phyloP scores from a whole-genome alignment of 2,797 vertebrate genomes.

The Melanotaenia parkinsoni region DNA sequence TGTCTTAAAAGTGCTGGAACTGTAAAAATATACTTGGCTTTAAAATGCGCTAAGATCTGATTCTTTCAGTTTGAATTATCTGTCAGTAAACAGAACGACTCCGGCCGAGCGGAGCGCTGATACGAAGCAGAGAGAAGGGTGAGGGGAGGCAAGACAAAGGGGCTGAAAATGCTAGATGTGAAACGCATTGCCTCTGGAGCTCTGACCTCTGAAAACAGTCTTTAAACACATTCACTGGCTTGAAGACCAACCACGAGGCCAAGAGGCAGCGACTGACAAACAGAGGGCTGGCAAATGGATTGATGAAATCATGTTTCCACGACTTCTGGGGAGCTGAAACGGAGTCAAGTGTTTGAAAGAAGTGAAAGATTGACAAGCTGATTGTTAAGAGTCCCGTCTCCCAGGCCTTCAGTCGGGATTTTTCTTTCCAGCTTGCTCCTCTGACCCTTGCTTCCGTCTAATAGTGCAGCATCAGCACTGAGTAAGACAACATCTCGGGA shows the following conservation, averaged over 20 bases:
- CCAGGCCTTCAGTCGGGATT: slow-evolving; percentile 34
- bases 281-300: slow-evolving; percentile 3
- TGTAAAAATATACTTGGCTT: slow-evolving; percentile 57
- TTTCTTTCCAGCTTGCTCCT: slow-evolving; percentile 21
- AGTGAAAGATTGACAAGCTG: slow-evolving; percentile 15
- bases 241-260: slow-evolving; percentile 10
- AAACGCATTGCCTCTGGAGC: slow-evolving; percentile 19
- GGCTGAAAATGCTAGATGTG: slow-evolving; percentile 29
- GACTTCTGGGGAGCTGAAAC: slow-evolving; percentile 9
- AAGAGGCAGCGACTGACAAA: slow-evolving; percentile 10
- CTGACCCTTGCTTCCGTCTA: slow-evolving; percentile 41
- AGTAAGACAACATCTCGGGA: slow-evolving; percentile 53
- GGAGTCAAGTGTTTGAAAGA: slow-evolving; percentile 29
- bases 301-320: slow-evolving; percentile 20
- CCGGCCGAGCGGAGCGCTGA: slow-evolving; percentile 42
- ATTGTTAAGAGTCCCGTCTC: slow-evolving; percentile 42
- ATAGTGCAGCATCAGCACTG: slow-evolving; percentile 72
- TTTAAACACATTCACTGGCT: slow-evolving; percentile 35
- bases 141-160: background rate
- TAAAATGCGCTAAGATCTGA: slow-evolving; percentile 33
- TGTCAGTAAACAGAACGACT: slow-evolving; percentile 36
- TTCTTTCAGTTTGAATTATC: slow-evolving; percentile 37
- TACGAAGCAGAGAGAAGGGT: background rate
- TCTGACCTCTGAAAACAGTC: slow-evolving; percentile 28
- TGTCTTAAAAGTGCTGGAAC: slow-evolving; percentile 20